phyloP scores from a whole-genome alignment of 2,888 invertebrate species.

The Sisyra terminalis region DNA sequence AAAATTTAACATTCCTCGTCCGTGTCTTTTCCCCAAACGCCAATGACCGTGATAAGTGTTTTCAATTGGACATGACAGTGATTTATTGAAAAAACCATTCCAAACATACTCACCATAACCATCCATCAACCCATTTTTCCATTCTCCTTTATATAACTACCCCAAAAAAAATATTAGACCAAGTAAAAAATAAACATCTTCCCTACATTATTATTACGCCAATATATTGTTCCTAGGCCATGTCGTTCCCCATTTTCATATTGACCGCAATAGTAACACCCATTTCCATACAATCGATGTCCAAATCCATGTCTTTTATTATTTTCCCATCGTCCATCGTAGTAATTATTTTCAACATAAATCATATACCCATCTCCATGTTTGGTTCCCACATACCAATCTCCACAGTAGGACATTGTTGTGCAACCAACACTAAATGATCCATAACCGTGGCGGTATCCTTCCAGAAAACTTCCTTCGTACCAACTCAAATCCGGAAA shows the following conservation, averaged over 20 bases:
- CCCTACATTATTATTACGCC: conserved; percentile 41
- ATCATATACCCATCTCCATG: conserved; percentile 26
- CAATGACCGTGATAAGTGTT: conserved; percentile 36
- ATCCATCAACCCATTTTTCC: conserved; percentile 36
- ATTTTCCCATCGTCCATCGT: conserved; percentile 27
- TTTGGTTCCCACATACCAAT: conserved; percentile 25
- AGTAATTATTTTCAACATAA: conserved; percentile 21
- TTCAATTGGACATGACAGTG: conserved; percentile 34
- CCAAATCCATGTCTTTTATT: conserved; percentile 32
- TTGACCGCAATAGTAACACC: conserved; percentile 36
- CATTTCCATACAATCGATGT: conserved; percentile 32
- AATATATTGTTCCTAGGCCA: conserved; percentile 41
- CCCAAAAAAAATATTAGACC: too few relatives aligned
- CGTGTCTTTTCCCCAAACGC: conserved; percentile 34
- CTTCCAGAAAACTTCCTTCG: conserved; percentile 36
- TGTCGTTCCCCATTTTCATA: conserved; percentile 33
- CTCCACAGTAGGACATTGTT: conserved; percentile 23
- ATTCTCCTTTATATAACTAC: conserved; percentile 41
- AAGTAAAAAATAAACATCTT: conserved; percentile 13
- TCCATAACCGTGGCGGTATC: conserved; percentile 31
- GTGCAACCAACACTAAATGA: conserved; percentile 17
- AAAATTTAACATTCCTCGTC: conserved; percentile 30
- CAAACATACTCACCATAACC: conserved; percentile 43
- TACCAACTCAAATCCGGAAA: conserved; percentile 40
- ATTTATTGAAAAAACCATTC: conserved; percentile 33